phyloP scores from a whole-genome alignment of 2,113 vertebrate species.

The Petaurus breviceps region DNA sequence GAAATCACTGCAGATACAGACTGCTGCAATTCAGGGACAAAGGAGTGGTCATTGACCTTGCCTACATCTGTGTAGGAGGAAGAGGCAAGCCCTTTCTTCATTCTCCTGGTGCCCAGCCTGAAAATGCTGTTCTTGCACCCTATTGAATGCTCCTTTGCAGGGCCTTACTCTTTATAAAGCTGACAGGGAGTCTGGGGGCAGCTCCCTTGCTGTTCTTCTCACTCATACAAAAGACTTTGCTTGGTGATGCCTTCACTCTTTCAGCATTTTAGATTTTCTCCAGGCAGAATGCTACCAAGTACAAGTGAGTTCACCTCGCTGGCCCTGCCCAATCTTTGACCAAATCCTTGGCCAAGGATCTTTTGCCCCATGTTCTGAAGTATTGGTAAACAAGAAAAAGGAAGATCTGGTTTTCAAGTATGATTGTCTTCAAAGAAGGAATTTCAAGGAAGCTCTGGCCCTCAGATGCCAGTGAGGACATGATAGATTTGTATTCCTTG shows the following conservation, averaged over 20 bases:
- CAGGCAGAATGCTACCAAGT: not conserved
- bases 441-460: not conserved
- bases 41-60: constrained; percentile 49
- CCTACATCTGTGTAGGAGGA: constrained; percentile 14
- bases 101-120: constrained; percentile 59
- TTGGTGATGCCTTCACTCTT: not conserved
- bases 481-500: not conserved
- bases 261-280: not conserved
- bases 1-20: constrained; percentile 52
- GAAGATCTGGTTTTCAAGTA: not conserved
- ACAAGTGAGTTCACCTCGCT: not conserved
- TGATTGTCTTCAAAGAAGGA: not conserved
- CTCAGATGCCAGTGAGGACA: not conserved
- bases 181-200: not conserved
- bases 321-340: not conserved
- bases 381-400: not conserved
- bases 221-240: not conserved
- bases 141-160: not conserved
- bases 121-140: not conserved
- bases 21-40: constrained; percentile 64
- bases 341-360: not conserved
- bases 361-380: not conserved
- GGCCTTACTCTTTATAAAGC: not conserved
- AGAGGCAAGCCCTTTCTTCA: constrained; percentile 60
- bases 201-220: not conserved